A percentile compares a stretch with the other conserved stretches of the same genome.
phyloP scores from a whole-genome alignment of 1,140 invertebrate species.

The Argopecten irradians region DNA sequence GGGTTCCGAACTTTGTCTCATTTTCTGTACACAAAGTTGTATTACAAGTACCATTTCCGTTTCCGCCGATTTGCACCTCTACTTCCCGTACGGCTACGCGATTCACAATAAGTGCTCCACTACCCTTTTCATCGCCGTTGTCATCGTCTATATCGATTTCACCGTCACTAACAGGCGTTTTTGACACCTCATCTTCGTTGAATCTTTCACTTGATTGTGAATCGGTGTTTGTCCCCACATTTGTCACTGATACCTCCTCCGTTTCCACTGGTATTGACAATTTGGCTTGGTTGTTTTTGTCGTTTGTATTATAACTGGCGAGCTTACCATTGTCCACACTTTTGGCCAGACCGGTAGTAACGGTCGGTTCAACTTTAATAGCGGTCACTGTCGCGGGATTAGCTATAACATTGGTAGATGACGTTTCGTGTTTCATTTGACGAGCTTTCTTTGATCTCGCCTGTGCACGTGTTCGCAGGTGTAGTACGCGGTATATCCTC shows the following conservation, averaged over 20 bases:
- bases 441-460: conserved; percentile 65
- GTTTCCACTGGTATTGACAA: conserved; percentile 77
- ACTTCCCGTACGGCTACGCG: conserved; percentile 59
- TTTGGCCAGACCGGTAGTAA: conserved; percentile 66
- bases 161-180: conserved; percentile 59
- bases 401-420: conserved; percentile 69
- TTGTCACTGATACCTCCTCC: conserved; percentile 77
- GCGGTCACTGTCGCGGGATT: conserved; percentile 64
- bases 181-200: conserved; percentile 81
- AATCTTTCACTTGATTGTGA: conserved; percentile 72
- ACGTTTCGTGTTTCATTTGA: conserved; percentile 47
- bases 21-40: conserved; percentile 42
- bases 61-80: conserved; percentile 42
- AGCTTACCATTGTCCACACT: conserved; percentile 67
- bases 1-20: conserved; percentile 42
- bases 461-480: conserved; percentile 88
- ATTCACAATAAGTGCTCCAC: conserved; percentile 80
- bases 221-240: conserved; percentile 84
- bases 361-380: conserved; percentile 61
- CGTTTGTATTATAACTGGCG: conserved; percentile 79
- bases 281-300: conserved; percentile 47
- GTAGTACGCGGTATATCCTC: conserved; percentile 95
- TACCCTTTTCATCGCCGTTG: conserved; percentile 87
- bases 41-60: conserved; percentile 55
- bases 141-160: conserved; percentile 75